A percentile compares a stretch with the other conserved stretches of the same genome.
These are phyloP conservation scores for Papilio glaucus DNA, from an alignment of 1,140 invertebrate genomes.

Conservation along the genomic window DNA sequence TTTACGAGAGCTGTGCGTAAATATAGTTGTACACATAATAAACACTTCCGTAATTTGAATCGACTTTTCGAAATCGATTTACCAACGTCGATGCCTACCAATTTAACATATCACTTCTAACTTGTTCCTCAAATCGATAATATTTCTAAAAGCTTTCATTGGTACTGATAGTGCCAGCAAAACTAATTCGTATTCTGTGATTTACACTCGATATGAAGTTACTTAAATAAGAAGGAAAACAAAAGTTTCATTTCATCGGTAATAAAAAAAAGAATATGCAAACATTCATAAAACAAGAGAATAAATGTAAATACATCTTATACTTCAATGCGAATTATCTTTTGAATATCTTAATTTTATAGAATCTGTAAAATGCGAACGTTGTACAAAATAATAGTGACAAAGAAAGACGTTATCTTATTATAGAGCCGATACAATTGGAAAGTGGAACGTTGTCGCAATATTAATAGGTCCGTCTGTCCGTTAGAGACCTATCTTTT, in stretches of 20 bases:
- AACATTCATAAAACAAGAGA: neutral
- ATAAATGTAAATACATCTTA: neutral
- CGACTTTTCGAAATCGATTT: no score
- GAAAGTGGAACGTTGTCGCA: conserved; percentile 23
- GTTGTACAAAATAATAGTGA: neutral
- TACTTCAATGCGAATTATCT: neutral
- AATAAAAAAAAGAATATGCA: neutral
- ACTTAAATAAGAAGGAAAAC: neutral
- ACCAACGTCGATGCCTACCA: no score
- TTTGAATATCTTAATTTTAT: neutral
- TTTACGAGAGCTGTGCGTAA: neutral
- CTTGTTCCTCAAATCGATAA: no score
- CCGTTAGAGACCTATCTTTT: neutral
- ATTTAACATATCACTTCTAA: no score
- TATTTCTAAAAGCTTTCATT: no score
- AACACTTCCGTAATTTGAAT: neutral
- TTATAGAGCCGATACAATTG: conserved; percentile 23
- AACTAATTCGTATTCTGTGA: neutral
- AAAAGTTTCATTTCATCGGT: neutral
- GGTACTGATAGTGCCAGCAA: neutral
- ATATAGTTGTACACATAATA: neutral
- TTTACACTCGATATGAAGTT: neutral
- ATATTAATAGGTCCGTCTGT: conserved; percentile 28
- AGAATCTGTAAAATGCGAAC: neutral
- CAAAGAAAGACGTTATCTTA: conserved; percentile 4